Conservation (phyloP, 2,113 vertebrate genomes). For the Ailuropoda melanoleuca region DNA sequence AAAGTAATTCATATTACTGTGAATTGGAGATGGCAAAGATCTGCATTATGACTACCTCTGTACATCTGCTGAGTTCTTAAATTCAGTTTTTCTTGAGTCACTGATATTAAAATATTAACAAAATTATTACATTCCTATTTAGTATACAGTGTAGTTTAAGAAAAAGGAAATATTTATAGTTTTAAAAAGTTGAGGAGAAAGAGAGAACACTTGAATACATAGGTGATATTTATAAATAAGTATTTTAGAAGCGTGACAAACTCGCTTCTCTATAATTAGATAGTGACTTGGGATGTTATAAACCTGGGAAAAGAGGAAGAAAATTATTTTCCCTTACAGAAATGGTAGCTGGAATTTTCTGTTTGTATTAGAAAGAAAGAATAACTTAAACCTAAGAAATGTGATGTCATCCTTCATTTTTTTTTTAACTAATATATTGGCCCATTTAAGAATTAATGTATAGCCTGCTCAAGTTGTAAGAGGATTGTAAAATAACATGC, state of each 20-base stretch:
- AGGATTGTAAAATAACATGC: constrained; percentile 54
- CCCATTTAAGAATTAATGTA: constrained; percentile 32
- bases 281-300: not conserved
- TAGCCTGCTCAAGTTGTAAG: constrained; percentile 27
- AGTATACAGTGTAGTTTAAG: not conserved
- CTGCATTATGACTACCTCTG: not conserved
- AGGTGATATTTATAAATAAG: not conserved
- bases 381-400: not conserved
- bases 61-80: not conserved
- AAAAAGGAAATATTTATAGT: constrained; percentile 1
- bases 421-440: not conserved
- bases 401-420: not conserved
- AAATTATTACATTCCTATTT: not conserved
- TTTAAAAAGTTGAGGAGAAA: not conserved
- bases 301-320: not conserved
- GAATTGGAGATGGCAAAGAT: constrained; percentile 18
- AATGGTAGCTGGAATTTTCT: constrained; percentile 13
- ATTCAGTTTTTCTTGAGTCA: constrained; percentile 2
- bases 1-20: constrained; percentile 1
- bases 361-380: constrained; percentile 10
- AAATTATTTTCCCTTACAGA: not conserved
- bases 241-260: not conserved
- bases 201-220: not conserved
- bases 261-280: not conserved
- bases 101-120: constrained; percentile 12